Base-by-base conservation (phyloP, 2,113 vertebrate species). In the Mirza zaza region DNA sequence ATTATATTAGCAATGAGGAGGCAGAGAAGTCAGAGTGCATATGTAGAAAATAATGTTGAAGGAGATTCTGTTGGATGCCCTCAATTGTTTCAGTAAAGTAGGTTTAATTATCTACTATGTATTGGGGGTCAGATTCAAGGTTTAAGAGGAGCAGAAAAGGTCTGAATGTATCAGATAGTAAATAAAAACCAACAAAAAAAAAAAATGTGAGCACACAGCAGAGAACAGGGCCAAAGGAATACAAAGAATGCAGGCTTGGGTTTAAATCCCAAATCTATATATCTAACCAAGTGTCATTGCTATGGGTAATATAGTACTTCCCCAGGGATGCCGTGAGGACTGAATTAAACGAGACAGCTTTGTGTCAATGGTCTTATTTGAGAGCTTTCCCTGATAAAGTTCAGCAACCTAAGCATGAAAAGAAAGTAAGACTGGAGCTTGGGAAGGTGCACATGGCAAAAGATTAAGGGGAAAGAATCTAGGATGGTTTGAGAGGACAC, bases 391-490 rank as follows among this genome's bases (percentile, higher is more conserved):
- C 32, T 39, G 76, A 55, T 79, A 87, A 94, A 42, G 25, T 79
- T 90, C 25, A 94, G 89, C 48, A 93, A 88, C 15, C 23, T 61
- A 83, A 81, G 25, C 29, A 70, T 15, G 70, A 71, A 29, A 55
- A 29, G 20, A 77, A 77, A 87, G 57, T 25, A 57, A 27, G 32
- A 52, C 15, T 61, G 23, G 57, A 65, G 15, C 21, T 12, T 61
- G 59, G 36, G 8, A 97, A 83, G 27, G 73, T 63, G 1, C 34
- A 36, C 52, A 85, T 1, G 27, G 32, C 7, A 88, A 34, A 77
- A 81, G 27, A 57, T 73, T 92, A 77, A 91, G 27, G 45, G 32
- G 91, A n/a, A 67, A 87, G 23, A 92, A 95, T 27, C 32, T 83
- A 48, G 14, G 29, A 50, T 42, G 42, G 15, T 80, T 36, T 88